These are phyloP conservation scores for Heliconius sara DNA, from an alignment of 2,888 invertebrate species.

Conservation along the genomic window DNA sequence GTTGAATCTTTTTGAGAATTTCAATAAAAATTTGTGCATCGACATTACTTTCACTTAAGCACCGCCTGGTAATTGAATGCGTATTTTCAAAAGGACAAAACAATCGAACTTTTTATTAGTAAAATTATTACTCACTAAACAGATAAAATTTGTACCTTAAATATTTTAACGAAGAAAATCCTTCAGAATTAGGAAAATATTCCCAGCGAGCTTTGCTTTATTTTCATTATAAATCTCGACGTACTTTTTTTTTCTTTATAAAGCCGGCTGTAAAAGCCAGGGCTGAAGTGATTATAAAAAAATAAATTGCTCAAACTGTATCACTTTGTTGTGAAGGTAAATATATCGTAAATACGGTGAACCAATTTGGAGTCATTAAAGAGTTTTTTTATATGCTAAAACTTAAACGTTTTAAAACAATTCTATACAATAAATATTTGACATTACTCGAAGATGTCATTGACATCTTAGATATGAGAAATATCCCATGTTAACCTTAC, in stretches of 20 bases:
- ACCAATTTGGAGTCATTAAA: slow-evolving; percentile 44
- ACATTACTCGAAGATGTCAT: slow-evolving; percentile 38
- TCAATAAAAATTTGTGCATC: slow-evolving; percentile 20
- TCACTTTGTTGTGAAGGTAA: slow-evolving; percentile 46
- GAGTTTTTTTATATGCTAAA: slow-evolving; percentile 36
- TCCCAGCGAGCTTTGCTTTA: background rate
- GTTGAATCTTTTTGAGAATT: slow-evolving; percentile 14
- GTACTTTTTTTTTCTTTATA: background rate
- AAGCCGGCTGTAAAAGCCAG: slow-evolving; percentile 22
- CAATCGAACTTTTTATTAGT: slow-evolving; percentile 22
- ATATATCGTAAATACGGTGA: slow-evolving; percentile 46
- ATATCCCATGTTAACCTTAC: slow-evolving; percentile 23
- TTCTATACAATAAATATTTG: slow-evolving; percentile 39
- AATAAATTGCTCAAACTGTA: slow-evolving; percentile 45
- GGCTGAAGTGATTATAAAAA: slow-evolving; percentile 37
- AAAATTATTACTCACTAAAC: slow-evolving; percentile 23
- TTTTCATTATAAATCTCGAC: background rate
- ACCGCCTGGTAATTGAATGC: slow-evolving; percentile 22
- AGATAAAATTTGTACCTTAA: slow-evolving; percentile 21
- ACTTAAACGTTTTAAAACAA: slow-evolving; percentile 29
- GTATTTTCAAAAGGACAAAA: slow-evolving; percentile 23
- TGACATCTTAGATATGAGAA: slow-evolving; percentile 39
- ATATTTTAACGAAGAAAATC: slow-evolving; percentile 25
- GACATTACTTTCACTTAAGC: slow-evolving; percentile 22
- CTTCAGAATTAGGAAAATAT: slow-evolving; percentile 7